Evolutionary conservation across 92 coral and sea anemone species (phyloP).

Genomic region (Metridium senile): DNA sequence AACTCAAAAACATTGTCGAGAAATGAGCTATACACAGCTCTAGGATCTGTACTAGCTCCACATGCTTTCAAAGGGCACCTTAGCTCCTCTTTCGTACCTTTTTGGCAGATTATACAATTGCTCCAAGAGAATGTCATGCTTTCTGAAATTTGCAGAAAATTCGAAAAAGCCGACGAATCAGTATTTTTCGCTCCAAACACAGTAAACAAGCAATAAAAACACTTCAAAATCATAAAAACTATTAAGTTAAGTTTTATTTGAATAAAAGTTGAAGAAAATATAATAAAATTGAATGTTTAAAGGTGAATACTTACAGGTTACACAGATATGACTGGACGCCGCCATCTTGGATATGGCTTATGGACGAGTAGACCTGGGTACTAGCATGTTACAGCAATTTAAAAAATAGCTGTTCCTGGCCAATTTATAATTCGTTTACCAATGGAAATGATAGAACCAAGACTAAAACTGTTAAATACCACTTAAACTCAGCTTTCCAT

Average conservation of each 20-base stretch:
- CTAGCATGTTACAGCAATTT: conserved; percentile 25
- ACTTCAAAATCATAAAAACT: not conserved
- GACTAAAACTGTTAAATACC: not conserved
- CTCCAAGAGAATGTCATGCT: conserved; percentile 43
- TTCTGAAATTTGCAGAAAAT: conserved; percentile 23
- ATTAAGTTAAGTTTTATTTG: not conserved
- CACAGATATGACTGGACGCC: conserved; percentile 41
- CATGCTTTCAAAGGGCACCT: conserved; percentile 60
- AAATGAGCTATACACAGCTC: conserved; percentile 54
- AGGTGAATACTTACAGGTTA: conserved; percentile 45
- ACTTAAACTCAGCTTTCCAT: not conserved
- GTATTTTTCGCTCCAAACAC: not conserved
- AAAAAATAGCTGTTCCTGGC: not conserved
- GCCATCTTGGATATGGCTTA: conserved; percentile 37
- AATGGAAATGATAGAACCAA: not conserved
- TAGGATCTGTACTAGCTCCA: conserved; percentile 33
- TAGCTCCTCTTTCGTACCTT: conserved; percentile 51
- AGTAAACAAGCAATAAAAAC: not conserved
- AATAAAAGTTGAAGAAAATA: not conserved
- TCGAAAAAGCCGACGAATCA: not conserved
- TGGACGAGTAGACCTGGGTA: conserved; percentile 40
- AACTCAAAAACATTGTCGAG: conserved; percentile 45
- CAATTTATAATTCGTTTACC: not conserved
- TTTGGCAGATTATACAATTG: conserved; percentile 55
- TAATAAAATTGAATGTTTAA: not conserved